Evolutionary conservation across 2,888 invertebrate genomes (phyloP), one percentile per base, ranked within the genome.

Genomic region (Eulithis testata): DNA sequence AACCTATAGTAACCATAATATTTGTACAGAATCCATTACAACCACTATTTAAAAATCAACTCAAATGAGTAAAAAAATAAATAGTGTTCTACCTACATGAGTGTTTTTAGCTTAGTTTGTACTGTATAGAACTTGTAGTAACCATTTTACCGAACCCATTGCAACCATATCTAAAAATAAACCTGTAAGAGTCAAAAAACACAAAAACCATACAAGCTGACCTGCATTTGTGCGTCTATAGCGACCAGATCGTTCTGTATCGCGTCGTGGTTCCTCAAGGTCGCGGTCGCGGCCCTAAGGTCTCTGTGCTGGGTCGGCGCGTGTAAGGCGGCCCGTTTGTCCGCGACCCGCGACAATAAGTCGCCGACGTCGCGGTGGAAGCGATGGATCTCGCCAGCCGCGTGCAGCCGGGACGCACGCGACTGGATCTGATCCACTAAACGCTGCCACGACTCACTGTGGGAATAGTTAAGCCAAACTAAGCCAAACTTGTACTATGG

Each of bases 301-400:
- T 99, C 98, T 2, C 21, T 21, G 55, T 97, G 94, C 4, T 76
- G 94, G 67, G 73, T 96, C 0, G 81, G 90, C 72, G 97, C 96
- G 0, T 97, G 97, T 50, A 99, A 95, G 3, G 96, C 96, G 0
- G 97, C 96, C 70, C 97, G 96, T 82, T 98, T 98, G 84, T 98
- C 98, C 0, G 80, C 97, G 49, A 98, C 98, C 31, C 99, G 94
- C 49, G 97, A 96, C 8, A 98, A 88, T 2, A 98, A 97, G 82
- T 99, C 99, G 27, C 97, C 97, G 1, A 97, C 98, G 88, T 99
- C 99, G 60, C 99, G 95, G 90, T 99, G 99, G 94, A 99, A 99
- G 62, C 98, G 95, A 89, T 99, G 99, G 73, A 99, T 98, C 92
- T 99, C 98, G 9, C 98, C 99, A 1, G 99, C 99, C 0, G 98